phyloP scores from a whole-genome alignment of 2,888 invertebrate species.

The Chrysolina americana region DNA sequence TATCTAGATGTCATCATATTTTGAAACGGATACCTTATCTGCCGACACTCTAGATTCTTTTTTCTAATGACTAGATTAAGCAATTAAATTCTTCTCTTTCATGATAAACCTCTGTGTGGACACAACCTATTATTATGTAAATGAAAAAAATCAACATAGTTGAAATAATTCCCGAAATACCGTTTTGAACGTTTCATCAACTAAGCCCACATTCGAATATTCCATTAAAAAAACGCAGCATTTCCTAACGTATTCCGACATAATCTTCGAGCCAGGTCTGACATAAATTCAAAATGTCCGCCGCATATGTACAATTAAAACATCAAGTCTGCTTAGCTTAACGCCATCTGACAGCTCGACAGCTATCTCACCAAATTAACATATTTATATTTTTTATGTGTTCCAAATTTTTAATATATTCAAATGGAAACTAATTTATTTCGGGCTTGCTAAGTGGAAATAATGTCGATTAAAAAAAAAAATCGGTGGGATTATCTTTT shows the following conservation, averaged over 20 bases:
- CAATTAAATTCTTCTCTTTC: slow-evolving; percentile 32
- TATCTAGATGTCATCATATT: slow-evolving; percentile 1
- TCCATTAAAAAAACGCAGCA: slow-evolving; percentile 34
- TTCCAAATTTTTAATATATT: slow-evolving; percentile 53
- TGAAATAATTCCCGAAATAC: slow-evolving; percentile 20
- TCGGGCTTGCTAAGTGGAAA: slow-evolving; percentile 39
- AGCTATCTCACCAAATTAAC: slow-evolving; percentile 58
- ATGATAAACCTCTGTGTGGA: slow-evolving; percentile 23
- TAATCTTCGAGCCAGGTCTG: slow-evolving; percentile 58
- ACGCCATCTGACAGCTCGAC: slow-evolving; percentile 58
- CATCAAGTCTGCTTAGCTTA: slow-evolving; percentile 59
- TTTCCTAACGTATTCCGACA: slow-evolving; percentile 56
- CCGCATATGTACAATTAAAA: slow-evolving; percentile 58
- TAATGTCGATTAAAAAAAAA: slow-evolving; percentile 31
- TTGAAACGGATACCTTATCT: slow-evolving; percentile 13
- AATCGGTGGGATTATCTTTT: slow-evolving; percentile 25
- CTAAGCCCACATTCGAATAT: slow-evolving; percentile 34
- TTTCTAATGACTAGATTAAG: slow-evolving; percentile 28
- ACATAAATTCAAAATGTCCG: slow-evolving; percentile 55
- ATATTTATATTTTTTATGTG: slow-evolving; percentile 57
- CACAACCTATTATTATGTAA: slow-evolving; percentile 38
- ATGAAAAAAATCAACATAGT: slow-evolving; percentile 34
- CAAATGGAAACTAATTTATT: slow-evolving; percentile 46
- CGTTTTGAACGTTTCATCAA: slow-evolving; percentile 28
- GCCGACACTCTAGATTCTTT: slow-evolving; percentile 15